Percentiles rank a stretch among this genome's conserved stretches.
These are phyloP conservation scores for Manis pentadactyla DNA, from an alignment of 2,797 vertebrate genomes.

Conservation along the genomic window DNA sequence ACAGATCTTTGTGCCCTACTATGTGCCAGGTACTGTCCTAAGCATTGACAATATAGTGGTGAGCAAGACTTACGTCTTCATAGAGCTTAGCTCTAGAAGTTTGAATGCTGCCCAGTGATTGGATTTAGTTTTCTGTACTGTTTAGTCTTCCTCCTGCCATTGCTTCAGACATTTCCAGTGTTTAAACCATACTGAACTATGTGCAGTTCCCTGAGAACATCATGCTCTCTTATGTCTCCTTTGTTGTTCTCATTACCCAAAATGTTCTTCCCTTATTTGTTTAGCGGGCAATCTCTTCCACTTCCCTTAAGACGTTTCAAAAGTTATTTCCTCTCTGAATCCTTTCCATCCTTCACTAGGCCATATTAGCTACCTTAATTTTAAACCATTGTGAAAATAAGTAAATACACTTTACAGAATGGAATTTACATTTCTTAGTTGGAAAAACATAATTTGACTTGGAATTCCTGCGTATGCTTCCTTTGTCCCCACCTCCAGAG, in stretches of 20 bases:
- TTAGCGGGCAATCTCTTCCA: not conserved
- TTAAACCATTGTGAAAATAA: not conserved
- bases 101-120: too few species aligned
- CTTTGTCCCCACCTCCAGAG: not conserved
- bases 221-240: not conserved
- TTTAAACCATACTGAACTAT: not conserved
- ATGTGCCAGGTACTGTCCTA: not conserved
- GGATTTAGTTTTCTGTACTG: not conserved
- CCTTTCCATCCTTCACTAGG: not conserved
- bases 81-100: not conserved
- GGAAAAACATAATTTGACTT: not conserved
- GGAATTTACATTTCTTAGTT: constrained; percentile 11
- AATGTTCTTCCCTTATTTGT: not conserved
- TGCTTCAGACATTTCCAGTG: not conserved
- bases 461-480: not conserved
- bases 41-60: not conserved
- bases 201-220: not conserved
- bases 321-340: not conserved
- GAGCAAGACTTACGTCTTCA: not conserved
- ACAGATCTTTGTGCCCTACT: not conserved
- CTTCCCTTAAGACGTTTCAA: not conserved
- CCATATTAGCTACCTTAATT: not conserved
- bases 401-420: not conserved
- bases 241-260: not conserved
- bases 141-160: not conserved